Conservation (phyloP, 2,888 invertebrate species). For the Leptogaster cylindrica region DNA sequence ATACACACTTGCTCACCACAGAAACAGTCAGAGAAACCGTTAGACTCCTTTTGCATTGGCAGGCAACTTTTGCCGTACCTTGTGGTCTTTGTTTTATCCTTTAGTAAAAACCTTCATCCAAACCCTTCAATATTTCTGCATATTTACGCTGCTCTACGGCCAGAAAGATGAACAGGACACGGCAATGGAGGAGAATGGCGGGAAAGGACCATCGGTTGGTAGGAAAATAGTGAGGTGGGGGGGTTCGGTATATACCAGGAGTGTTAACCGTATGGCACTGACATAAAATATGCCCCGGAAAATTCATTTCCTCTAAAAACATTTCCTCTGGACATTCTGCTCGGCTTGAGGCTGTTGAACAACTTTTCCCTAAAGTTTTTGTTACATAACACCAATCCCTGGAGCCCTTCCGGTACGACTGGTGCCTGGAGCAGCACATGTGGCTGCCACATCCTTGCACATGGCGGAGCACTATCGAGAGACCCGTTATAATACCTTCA, state of each 20-base stretch:
- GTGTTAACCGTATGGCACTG: constrained; percentile 25
- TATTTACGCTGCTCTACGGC: not conserved
- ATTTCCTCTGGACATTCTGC: constrained; percentile 41
- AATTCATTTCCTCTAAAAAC: constrained; percentile 44
- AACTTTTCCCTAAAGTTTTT: constrained; percentile 40
- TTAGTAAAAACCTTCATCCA: constrained; percentile 16
- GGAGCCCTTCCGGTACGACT: not conserved
- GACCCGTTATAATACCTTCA: constrained; percentile 8
- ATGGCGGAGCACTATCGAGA: not conserved
- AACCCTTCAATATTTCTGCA: constrained; percentile 31
- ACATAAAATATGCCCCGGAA: constrained; percentile 42
- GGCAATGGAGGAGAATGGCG: not conserved
- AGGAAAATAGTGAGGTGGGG: no score
- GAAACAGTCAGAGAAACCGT: no score
- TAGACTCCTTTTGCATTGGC: no score
- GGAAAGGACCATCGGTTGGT: not conserved
- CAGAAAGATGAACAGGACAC: not conserved
- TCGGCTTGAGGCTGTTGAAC: constrained; percentile 40
- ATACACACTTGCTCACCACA: no score
- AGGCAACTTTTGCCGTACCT: not conserved
- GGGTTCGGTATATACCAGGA: no score
- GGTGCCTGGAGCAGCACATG: not conserved
- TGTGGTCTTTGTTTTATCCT: constrained; percentile 5
- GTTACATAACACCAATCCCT: constrained; percentile 29
- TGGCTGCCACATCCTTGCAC: not conserved